Evolutionary conservation across 2,888 invertebrate genomes (phyloP), one percentile per base, ranked within the genome.

Genomic region (Brachylomia viminalis): DNA sequence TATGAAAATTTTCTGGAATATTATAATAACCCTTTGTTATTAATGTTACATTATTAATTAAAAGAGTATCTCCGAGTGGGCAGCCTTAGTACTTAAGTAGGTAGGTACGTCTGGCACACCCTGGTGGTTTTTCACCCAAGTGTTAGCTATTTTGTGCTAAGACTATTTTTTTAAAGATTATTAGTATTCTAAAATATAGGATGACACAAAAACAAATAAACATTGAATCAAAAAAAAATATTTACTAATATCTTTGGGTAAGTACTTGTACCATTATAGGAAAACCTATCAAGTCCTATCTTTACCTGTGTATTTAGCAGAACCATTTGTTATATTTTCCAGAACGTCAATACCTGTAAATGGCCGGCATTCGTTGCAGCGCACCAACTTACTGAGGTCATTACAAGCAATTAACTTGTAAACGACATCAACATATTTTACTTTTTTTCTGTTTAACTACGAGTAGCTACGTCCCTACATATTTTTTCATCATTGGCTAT

Each of bases 331-430:
- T 68, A 68, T 69, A 62, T 67, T 75, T 69, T 47, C 70, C 62
- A 56, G 61, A 52, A 65, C 54, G 69, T 70, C 65, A 76, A 70
- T 72, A 52, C 54, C 23, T 49, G 59, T 56, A 47, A 83, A 76
- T 67, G 59, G 54, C 49, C 47, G 68, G 61, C 61, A 73, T 61
- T 79, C 45, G 68, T 79, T 78, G 83, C 82, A 68, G 38, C 83
- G 61, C 52, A 52, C 70, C 59, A 54, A 65, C 67, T 71, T 27
- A 65, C 67, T 71, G 33, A 65, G 45, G 75, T 66, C 80, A 83
- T 83, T 83, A 82, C 65, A 47, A 58, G 75, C 71, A 82, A 83
- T 83, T 82, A 72, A 82, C 80, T 69, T 75, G 80, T 58, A 61
- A 79, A 75, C 80, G 68, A 79, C 59, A 69, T 82, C 75, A 75